Conservation (phyloP, 2,797 vertebrate species). For the Crocidura indochinensis region DNA sequence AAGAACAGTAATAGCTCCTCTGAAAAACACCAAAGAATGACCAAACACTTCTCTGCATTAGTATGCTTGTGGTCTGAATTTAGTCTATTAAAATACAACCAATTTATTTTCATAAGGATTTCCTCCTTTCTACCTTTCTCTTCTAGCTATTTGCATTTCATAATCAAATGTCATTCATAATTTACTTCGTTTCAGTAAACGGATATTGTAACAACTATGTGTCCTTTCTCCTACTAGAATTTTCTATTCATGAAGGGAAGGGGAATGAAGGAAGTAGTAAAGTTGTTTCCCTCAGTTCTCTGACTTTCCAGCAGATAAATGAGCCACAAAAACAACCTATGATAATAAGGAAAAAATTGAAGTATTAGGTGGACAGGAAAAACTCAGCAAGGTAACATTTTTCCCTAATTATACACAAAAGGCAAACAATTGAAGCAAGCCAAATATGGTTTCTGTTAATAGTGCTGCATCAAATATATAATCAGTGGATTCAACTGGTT, state of each 20-base stretch:
- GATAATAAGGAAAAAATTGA: neutral
- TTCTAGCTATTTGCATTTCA: conserved; percentile 14
- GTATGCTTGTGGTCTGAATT: neutral
- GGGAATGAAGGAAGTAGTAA: neutral
- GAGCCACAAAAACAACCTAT: neutral
- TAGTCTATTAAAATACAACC: conserved; percentile 8
- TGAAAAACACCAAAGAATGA: neutral
- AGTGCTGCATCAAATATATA: conserved; percentile 5
- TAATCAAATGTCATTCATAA: conserved; percentile 41
- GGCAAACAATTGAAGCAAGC: neutral
- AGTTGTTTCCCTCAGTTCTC: neutral
- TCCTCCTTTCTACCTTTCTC: neutral
- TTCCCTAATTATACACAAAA: neutral
- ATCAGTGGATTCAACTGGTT: conserved; percentile 32
- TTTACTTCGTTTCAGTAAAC: conserved; percentile 13
- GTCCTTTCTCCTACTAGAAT: neutral
- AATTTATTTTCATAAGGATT: conserved; percentile 1
- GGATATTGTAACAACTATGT: neutral
- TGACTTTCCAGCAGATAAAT: neutral
- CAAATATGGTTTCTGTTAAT: conserved; percentile 13
- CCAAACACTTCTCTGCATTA: conserved; percentile 24
- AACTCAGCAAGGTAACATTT: neutral
- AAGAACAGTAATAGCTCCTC: neutral
- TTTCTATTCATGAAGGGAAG: neutral
- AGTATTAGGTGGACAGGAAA: neutral